Evolutionary conservation across 2,888 invertebrate species (phyloP), one percentile per base, ranked within the genome.

Genomic region (Nomada ruficornis): DNA sequence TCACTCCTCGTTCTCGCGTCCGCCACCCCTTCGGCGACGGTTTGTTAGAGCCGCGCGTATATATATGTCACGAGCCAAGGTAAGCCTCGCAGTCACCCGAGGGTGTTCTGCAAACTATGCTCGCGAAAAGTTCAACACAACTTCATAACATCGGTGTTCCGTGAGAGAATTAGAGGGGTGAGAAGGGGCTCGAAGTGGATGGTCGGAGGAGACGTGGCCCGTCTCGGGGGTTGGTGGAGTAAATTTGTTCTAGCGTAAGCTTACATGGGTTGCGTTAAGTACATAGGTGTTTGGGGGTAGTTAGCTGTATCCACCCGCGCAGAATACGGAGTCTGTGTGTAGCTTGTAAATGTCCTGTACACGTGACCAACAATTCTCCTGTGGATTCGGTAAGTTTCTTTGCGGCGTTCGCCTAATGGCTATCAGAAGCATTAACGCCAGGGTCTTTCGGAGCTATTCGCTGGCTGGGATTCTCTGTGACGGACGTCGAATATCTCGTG

Each of bases 231-330:
- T 86, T 79, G 71, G 88, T 88, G 83, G 83, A 88, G 89, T 85
- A 91, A 93, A 93, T 93, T 94, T 93, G 94, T 93, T 94, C 93
- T 92, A 92, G 93, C 93, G 93, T 93, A 93, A 93, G 93, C 92
- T 94, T 94, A 94, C 94, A 93, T 90, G 93, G 93, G 92, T 93
- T 93, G 91, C 92, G 92, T 93, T 93, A 93, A 93, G 93, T 93
- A 93, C 93, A 94, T 92, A 93, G 92, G 92, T 91, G 93, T 92
- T 91, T 92, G 91, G 89, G 89, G 88, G 86, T 90, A 91, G 92
- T 91, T 90, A 88, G 87, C 89, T 92, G 89, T 90, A 91, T 90
- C 91, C 90, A 91, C 82, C 81, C 70, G 76, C 77, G 54, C 83
- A 87, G 86, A 89, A 87, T 76, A 80, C 77, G 60, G 69, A 44